Evolutionary conservation across 2,113 vertebrate species (phyloP), one percentile per base, ranked within the genome.

Genomic region (Microtus ochrogaster): DNA sequence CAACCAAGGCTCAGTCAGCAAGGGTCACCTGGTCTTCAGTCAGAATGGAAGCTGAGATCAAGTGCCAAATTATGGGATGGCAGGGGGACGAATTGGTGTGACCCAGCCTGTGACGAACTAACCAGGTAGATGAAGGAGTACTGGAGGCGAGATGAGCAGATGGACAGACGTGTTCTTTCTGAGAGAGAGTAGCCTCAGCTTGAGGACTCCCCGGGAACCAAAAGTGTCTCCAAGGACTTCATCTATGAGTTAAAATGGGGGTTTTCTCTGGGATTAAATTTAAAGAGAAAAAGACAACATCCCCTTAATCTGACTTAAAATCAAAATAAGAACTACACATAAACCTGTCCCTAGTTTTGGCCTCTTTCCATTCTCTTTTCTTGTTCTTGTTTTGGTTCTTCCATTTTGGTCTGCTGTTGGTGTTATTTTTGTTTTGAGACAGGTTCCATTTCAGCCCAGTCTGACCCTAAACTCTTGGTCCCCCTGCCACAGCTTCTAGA

Each of bases 1-100:
- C 3, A 0, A 0, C 73, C 7, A 1, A 33, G 36, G 16, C 5
- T 66, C 19, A 19, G 41, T 78, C 10, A 66, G 19, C 41, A 65
- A n/a, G n/a, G 17, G 4, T 47, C 68, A 24, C 36, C 61, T 30
- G 72, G 66, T 52, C 58, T 74, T 84, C 61, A 39, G 0, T 76
- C 70, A n/a, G 2, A 94, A 19, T 3, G 19, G 30, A 79, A 78
- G 41, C 36, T 14, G 10, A 78, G 22, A 47, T 55, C 28, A 41
- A 39, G 14, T 4, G 0, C 24, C 24, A 17, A 66, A 12, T 17
- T 58, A n/a, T 7, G 70, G 47, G 19, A 36, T 52, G 36, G 10
- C 8, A 7, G 39, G 0, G 22, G 81, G 77, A 24, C 3, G 4
- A 0, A 7, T 13, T 39, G 4, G 19, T 0, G 1, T 8, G 19